Conservation (phyloP, 2,113 vertebrate genomes). For the Corythornis cristatus region DNA sequence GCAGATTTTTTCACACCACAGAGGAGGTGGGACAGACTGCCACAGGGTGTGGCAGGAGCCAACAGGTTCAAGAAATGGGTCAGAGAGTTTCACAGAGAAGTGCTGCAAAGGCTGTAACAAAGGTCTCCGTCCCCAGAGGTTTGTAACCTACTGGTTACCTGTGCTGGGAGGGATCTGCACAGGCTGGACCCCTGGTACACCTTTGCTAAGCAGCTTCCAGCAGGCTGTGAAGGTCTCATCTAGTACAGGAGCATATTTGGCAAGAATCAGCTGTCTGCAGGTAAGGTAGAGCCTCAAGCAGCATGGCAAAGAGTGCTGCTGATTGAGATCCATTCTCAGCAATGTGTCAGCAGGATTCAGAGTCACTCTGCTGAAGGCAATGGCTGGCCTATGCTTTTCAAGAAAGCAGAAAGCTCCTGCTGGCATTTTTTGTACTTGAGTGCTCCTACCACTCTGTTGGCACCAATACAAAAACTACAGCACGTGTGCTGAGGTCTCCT, state of each 20-base stretch:
- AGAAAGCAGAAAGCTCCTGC: neutral
- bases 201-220: neutral
- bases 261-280: neutral
- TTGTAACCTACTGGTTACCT: neutral
- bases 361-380: neutral
- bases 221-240: neutral
- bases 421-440: rapidly evolving
- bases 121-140: neutral
- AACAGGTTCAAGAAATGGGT: neutral
- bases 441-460: neutral
- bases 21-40: rapidly evolving
- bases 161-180: neutral
- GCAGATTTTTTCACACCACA: neutral
- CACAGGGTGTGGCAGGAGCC: neutral
- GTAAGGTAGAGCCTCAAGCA: neutral
- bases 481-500: neutral
- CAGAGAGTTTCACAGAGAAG: neutral
- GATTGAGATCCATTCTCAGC: rapidly evolving
- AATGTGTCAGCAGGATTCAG: neutral
- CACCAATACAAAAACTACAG: neutral
- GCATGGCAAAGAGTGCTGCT: neutral
- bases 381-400: neutral
- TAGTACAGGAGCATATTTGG: rapidly evolving
- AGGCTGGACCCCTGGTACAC: neutral
- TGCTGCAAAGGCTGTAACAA: neutral